Evolutionary conservation across 2,113 vertebrate species (phyloP).

Genomic region (Mixornis gularis): DNA sequence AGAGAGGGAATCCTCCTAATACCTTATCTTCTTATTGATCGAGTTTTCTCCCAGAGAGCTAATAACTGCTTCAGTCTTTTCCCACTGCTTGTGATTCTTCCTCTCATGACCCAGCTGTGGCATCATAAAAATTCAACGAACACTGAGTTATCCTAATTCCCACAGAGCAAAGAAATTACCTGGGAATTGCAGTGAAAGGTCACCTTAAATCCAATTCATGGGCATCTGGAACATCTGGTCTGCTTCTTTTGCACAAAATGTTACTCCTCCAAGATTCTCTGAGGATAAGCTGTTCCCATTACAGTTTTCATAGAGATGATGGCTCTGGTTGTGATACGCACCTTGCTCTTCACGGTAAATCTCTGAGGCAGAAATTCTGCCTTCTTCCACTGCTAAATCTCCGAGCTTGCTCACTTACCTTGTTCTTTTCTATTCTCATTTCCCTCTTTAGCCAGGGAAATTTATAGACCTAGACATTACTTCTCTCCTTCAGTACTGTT

Average conservation of each 20-base stretch:
- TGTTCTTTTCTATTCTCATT: not conserved
- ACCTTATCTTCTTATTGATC: not conserved
- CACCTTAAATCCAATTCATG: not conserved
- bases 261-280: not conserved
- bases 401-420: not conserved
- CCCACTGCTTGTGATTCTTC: not conserved
- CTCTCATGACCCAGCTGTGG: not conserved
- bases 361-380: not conserved
- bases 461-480: not conserved
- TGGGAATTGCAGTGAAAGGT: not conserved
- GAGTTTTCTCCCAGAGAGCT: not conserved
- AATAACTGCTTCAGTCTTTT: not conserved
- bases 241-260: not conserved
- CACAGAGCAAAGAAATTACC: not conserved
- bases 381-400: not conserved
- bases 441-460: not conserved
- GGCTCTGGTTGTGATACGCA: not conserved
- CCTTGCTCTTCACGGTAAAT: fast-evolving
- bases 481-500: not conserved
- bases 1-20: not conserved
- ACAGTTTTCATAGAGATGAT: not conserved
- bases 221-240: not conserved
- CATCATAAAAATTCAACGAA: not conserved
- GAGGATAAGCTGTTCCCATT: not conserved
- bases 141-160: not conserved